phyloP scores from a whole-genome alignment of 2,888 invertebrate species.

The Unio delphinus region DNA sequence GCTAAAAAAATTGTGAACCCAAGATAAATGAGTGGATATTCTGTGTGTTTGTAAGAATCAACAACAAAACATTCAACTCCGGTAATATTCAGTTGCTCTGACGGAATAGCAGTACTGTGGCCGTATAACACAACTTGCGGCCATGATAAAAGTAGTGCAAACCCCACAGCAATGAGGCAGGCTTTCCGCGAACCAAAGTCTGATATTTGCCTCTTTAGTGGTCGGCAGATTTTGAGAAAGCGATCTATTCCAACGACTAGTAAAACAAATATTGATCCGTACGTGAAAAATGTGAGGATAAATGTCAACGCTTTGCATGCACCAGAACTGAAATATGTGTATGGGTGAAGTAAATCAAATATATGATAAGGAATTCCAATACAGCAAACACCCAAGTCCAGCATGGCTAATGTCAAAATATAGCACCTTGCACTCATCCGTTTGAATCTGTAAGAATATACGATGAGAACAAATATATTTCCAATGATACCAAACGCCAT shows the following conservation, averaged over 20 bases:
- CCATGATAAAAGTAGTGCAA: slow-evolving; percentile 31
- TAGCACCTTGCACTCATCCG: slow-evolving; percentile 27
- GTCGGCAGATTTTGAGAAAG: slow-evolving; percentile 51
- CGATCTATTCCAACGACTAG: slow-evolving; percentile 35
- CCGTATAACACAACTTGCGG: slow-evolving; percentile 51
- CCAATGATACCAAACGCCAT: slow-evolving; percentile 27
- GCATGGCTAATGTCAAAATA: slow-evolving; percentile 28
- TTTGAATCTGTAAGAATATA: slow-evolving; percentile 30
- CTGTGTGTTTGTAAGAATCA: slow-evolving; percentile 27
- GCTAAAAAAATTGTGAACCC: slow-evolving; percentile 6
- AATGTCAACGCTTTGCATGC: slow-evolving; percentile 27
- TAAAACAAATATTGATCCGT: slow-evolving; percentile 31
- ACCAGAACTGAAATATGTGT: slow-evolving; percentile 13
- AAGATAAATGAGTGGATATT: slow-evolving; percentile 37
- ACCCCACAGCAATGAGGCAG: slow-evolving; percentile 23
- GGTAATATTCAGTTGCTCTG: slow-evolving; percentile 12
- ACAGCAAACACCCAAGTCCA: slow-evolving; percentile 28
- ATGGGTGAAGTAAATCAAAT: slow-evolving; percentile 20
- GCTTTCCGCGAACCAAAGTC: slow-evolving; percentile 34
- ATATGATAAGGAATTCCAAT: slow-evolving; percentile 38
- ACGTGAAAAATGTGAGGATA: slow-evolving; percentile 19
- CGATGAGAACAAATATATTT: slow-evolving; percentile 22
- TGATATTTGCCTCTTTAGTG: slow-evolving; percentile 43
- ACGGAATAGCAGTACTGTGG: slow-evolving; percentile 28
- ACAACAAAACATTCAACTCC: slow-evolving; percentile 48